These are phyloP conservation scores for Petrophora chlorosata DNA, from an alignment of 2,888 invertebrate genomes.

Conservation along the genomic window DNA sequence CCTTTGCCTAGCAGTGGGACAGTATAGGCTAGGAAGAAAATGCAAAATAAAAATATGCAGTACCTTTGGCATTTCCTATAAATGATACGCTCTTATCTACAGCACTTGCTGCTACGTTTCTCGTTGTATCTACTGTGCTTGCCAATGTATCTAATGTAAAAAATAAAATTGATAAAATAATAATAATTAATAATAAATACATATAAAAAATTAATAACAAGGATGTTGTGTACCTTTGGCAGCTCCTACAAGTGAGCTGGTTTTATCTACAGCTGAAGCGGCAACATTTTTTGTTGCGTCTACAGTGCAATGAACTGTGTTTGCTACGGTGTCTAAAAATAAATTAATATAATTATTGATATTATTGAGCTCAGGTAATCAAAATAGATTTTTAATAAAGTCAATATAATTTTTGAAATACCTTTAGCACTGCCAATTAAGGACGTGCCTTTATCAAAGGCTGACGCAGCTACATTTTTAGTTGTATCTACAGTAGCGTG, in stretches of 20 bases:
- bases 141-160: conserved; percentile 52
- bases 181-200: not conserved
- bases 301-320: conserved; percentile 54
- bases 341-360: not conserved
- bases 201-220: not conserved
- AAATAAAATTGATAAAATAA: conserved; percentile 6
- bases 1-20: no score
- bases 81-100: conserved; percentile 53
- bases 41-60: no score
- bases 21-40: no score
- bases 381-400: not conserved
- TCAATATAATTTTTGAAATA: conserved; percentile 1
- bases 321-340: conserved; percentile 51
- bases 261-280: conserved; percentile 54
- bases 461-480: conserved; percentile 39
- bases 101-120: conserved; percentile 36
- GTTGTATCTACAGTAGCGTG: conserved; percentile 21
- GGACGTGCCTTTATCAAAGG: conserved; percentile 36
- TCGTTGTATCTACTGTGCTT: conserved; percentile 58
- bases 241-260: conserved; percentile 47
- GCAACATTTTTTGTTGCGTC: conserved; percentile 62
- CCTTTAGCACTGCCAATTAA: conserved; percentile 34
- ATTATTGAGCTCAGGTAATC: not conserved
- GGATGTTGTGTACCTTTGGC: conserved; percentile 52
- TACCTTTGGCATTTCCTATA: conserved; percentile 59